Evolutionary conservation across 1,140 invertebrate genomes (phyloP).

Genomic region (Bombyx mandarina): DNA sequence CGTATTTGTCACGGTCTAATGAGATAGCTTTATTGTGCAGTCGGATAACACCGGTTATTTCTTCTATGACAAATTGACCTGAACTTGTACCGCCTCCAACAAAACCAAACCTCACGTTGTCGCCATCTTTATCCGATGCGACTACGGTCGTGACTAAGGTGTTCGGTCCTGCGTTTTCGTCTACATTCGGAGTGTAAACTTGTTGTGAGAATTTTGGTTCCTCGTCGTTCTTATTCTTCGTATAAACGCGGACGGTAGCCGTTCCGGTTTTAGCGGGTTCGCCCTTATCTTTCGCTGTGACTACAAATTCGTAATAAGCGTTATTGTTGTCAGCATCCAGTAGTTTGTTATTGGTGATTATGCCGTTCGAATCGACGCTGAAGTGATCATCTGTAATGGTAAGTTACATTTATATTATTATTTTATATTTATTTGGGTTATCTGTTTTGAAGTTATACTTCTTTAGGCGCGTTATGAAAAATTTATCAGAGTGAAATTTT

Average conservation of each 20-base stretch:
- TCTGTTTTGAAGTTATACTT: no score
- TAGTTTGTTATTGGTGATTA: slow-evolving; percentile 93
- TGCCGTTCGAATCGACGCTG: slow-evolving; percentile 90
- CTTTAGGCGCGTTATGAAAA: no score
- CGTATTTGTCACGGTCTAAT: slow-evolving; percentile 91
- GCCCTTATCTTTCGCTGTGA: slow-evolving; percentile 93
- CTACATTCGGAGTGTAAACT: slow-evolving; percentile 96
- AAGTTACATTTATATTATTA: neutral
- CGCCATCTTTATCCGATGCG: slow-evolving; percentile 95
- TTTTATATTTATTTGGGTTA: no score
- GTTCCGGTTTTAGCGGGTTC: slow-evolving; percentile 92
- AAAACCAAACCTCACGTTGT: slow-evolving; percentile 94
- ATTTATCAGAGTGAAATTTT: no score
- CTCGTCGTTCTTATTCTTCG: slow-evolving; percentile 97
- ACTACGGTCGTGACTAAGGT: slow-evolving; percentile 95
- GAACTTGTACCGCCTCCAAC: slow-evolving; percentile 90
- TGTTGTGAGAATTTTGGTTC: slow-evolving; percentile 96
- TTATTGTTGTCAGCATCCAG: slow-evolving; percentile 96
- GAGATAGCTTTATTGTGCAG: slow-evolving; percentile 88
- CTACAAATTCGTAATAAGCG: slow-evolving; percentile 94
- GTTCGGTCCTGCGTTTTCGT: slow-evolving; percentile 95
- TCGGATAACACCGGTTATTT: slow-evolving; percentile 94
- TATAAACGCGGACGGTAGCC: slow-evolving; percentile 93
- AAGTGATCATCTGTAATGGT: slow-evolving; percentile 87
- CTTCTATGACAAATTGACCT: slow-evolving; percentile 95